Evolutionary conservation across 2,797 vertebrate genomes (phyloP).

Genomic region (Epinephelus awoara): DNA sequence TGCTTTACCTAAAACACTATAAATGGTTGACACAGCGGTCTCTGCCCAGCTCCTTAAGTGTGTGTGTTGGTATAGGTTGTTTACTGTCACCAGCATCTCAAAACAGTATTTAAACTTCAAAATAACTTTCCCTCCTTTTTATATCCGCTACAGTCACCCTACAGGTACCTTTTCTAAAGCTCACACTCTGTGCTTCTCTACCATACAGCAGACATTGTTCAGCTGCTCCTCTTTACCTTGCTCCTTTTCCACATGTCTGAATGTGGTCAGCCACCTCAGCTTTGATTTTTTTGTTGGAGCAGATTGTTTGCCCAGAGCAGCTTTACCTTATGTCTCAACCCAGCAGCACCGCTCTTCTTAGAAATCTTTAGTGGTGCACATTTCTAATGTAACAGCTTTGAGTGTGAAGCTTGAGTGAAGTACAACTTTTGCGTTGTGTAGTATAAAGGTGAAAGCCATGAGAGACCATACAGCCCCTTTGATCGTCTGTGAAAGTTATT

Average conservation of each 20-base stretch:
- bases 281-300: not conserved
- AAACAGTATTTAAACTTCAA: conserved; percentile 7
- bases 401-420: not conserved
- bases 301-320: not conserved
- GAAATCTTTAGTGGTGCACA: not conserved
- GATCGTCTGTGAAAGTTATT: not conserved
- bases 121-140: not conserved
- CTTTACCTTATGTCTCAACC: not conserved
- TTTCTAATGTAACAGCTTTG: not conserved
- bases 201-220: not conserved
- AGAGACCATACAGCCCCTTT: not conserved
- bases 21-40: not conserved
- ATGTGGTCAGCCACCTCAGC: conserved; percentile 1
- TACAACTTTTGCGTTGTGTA: not conserved
- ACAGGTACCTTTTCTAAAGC: not conserved
- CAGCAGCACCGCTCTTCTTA: not conserved
- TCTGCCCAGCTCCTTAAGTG: not conserved
- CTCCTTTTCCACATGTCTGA: not conserved
- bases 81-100: not conserved
- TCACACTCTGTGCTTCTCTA: not conserved
- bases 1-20: too few species aligned
- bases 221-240: not conserved
- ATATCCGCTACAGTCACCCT: not conserved
- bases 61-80: not conserved
- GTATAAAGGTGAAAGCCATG: conserved; percentile 5